These are phyloP conservation scores for Drosophila asahinai DNA, from an alignment of 1,140 invertebrate genomes.

Conservation along the genomic window DNA sequence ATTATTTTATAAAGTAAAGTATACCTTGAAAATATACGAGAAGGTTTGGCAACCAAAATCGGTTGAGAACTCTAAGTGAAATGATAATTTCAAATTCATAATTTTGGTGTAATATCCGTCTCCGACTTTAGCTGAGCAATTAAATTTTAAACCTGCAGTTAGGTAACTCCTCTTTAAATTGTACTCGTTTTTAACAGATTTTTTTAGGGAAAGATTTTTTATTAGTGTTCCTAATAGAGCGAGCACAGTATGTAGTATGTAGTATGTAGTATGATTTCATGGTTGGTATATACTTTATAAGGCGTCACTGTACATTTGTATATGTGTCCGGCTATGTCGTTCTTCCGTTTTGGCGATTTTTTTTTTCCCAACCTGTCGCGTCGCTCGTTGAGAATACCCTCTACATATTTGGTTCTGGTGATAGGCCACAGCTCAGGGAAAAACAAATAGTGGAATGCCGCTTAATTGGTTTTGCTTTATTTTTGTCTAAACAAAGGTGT, in stretches of 20 bases:
- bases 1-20: neutral
- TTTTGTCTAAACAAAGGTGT: slow-evolving; percentile 15
- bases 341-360: slow-evolving; percentile 20
- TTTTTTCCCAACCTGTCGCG: slow-evolving; percentile 20
- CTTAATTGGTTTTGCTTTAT: slow-evolving; percentile 24
- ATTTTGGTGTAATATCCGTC: neutral
- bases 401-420: slow-evolving; percentile 2
- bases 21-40: neutral
- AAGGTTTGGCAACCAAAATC: no score
- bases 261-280: slow-evolving; percentile 4
- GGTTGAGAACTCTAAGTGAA: no score
- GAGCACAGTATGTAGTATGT: neutral
- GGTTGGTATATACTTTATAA: slow-evolving; percentile 1
- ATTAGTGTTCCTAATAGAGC: neutral
- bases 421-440: slow-evolving; percentile 7
- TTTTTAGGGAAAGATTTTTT: neutral
- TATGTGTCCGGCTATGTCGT: slow-evolving; percentile 4
- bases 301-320: slow-evolving; percentile 1
- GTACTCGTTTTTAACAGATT: neutral
- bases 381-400: slow-evolving; percentile 12
- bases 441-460: slow-evolving; percentile 23
- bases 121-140: neutral
- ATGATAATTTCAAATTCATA: no score
- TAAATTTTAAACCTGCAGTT: neutral
- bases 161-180: neutral